Conservation (phyloP, 2,888 invertebrate genomes). For the Eristalinus aeneus region DNA sequence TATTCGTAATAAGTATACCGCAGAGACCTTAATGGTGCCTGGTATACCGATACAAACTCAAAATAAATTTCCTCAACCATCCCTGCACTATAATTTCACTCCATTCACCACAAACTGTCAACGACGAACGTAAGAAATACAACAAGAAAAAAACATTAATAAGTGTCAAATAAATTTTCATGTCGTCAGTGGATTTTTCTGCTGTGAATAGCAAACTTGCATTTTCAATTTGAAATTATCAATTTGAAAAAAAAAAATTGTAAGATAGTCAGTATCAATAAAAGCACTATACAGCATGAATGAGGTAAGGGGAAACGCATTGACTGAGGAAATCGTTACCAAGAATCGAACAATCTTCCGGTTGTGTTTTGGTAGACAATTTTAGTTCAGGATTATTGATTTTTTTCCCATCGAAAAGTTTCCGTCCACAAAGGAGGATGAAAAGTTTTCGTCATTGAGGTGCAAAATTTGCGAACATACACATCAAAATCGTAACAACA, state of each 20-base stretch:
- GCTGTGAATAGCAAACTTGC: conserved; percentile 14
- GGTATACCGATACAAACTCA: too few species aligned
- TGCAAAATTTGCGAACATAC: neutral
- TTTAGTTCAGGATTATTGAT: conserved; percentile 58
- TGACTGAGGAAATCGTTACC: neutral
- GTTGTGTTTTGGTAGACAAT: conserved; percentile 66
- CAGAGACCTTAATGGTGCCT: too few species aligned
- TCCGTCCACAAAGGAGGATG: conserved; percentile 56
- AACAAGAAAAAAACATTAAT: conserved; percentile 40
- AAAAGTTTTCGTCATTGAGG: conserved; percentile 22
- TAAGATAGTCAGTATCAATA: neutral
- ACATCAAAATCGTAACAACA: neutral
- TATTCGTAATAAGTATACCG: too few species aligned
- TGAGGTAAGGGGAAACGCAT: conserved; percentile 43
- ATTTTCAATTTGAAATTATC: conserved; percentile 23
- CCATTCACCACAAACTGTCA: conserved; percentile 14
- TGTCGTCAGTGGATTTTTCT: conserved; percentile 42
- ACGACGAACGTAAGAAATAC: neutral
- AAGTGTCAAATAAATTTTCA: conserved; percentile 60
- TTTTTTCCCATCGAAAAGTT: conserved; percentile 53
- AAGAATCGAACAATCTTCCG: conserved; percentile 26
- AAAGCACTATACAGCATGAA: conserved; percentile 24
- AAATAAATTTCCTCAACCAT: neutral
- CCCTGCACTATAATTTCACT: conserved; percentile 17
- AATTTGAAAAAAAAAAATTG: neutral